phyloP scores from a whole-genome alignment of 2,797 vertebrate species.

The Decapterus maruadsi region DNA sequence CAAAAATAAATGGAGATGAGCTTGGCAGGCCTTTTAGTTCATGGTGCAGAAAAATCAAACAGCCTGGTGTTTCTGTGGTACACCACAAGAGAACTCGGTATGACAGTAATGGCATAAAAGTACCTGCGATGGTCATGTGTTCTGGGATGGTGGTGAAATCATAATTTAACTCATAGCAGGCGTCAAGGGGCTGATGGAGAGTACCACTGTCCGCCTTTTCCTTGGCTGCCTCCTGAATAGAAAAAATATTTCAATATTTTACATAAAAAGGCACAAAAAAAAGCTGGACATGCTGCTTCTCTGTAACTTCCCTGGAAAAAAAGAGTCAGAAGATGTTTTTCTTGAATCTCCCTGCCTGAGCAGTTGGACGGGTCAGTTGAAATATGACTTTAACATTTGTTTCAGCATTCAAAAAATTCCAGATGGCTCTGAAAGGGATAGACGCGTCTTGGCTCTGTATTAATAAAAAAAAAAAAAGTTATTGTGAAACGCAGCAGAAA shows the following conservation, averaged over 20 bases:
- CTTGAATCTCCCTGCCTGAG: background rate
- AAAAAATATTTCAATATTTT: background rate
- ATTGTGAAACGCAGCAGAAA: background rate
- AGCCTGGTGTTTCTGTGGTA: background rate
- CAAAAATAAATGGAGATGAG: background rate
- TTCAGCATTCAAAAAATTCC: conserved; percentile 4
- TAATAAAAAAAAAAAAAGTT: background rate
- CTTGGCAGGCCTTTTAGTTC: background rate
- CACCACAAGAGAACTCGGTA: background rate
- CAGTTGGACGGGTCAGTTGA: conserved; percentile 22
- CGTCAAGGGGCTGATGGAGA: background rate
- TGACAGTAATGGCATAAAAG: background rate
- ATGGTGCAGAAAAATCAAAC: background rate
- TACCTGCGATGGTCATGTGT: background rate
- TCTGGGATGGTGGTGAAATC: background rate
- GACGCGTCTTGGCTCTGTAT: background rate
- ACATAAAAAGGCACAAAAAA: background rate
- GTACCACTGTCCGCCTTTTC: background rate
- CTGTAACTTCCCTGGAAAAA: background rate
- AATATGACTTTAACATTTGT: conserved; percentile 22
- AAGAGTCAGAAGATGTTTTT: background rate
- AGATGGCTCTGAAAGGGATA: background rate
- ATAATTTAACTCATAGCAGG: background rate
- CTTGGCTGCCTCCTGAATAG: background rate
- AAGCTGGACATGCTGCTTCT: background rate